A percentile compares a stretch with the other conserved stretches of the same genome.
These are phyloP conservation scores for Ariopsis seemanni DNA, from an alignment of 2,113 vertebrate genomes.

Conservation along the genomic window DNA sequence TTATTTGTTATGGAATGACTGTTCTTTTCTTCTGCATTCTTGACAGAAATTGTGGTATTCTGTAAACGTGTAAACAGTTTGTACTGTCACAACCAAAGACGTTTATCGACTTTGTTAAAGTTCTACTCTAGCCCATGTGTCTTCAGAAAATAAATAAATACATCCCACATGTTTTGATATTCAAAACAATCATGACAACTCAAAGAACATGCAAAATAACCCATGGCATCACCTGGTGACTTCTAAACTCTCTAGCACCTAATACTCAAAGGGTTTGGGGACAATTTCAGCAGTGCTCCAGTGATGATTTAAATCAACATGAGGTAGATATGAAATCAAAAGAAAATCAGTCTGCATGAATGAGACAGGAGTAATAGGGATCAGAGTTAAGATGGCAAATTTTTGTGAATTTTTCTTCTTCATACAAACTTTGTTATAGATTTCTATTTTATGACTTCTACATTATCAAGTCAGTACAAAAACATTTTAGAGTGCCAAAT, in stretches of 20 bases:
- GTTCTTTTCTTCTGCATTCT: background rate
- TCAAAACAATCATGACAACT: background rate
- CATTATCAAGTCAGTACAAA: no score
- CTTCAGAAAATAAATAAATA: background rate
- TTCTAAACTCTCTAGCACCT: background rate
- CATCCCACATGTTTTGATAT: background rate
- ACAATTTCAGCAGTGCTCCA: background rate
- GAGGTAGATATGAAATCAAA: background rate
- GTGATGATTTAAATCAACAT: background rate
- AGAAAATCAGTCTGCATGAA: background rate
- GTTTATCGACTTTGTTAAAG: background rate
- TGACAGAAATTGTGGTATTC: background rate
- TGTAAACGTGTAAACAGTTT: background rate
- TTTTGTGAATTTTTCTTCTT: no score
- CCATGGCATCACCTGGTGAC: background rate
- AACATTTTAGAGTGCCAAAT: no score
- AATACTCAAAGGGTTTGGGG: background rate
- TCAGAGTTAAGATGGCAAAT: background rate
- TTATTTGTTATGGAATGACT: no score
- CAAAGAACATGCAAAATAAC: background rate
- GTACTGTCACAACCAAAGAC: background rate
- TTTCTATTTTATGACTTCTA: no score
- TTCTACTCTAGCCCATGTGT: background rate
- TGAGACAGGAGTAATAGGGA: no score
- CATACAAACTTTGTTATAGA: no score